Evolutionary conservation across 2,113 vertebrate species (phyloP).

Genomic region (Ageneiosus marmoratus): DNA sequence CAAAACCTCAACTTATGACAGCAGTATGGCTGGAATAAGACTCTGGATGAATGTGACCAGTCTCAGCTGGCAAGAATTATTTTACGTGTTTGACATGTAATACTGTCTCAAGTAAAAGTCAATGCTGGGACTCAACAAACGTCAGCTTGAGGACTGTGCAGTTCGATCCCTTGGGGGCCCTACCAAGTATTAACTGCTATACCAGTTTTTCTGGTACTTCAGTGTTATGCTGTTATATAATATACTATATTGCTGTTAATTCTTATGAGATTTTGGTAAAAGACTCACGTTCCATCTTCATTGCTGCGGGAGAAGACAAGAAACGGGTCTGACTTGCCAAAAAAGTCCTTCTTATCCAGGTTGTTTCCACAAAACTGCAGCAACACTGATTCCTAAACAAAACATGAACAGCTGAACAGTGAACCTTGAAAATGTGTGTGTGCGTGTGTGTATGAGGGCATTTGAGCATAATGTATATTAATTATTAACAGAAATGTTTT

Average conservation of each 20-base stretch:
- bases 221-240: background rate
- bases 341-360: slow-evolving; percentile 91
- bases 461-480: slow-evolving; percentile 9
- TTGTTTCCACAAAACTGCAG: slow-evolving; percentile 92
- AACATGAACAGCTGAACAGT: background rate
- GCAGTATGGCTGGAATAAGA: too few species aligned
- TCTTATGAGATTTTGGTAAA: background rate
- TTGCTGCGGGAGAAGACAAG: slow-evolving; percentile 89
- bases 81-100: too few species aligned
- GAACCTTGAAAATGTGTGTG: background rate
- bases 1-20: too few species aligned
- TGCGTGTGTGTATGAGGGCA: background rate
- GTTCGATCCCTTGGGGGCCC: too few species aligned
- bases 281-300: slow-evolving; percentile 86
- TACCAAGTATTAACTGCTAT: too few species aligned
- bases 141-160: too few species aligned
- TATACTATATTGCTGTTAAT: background rate
- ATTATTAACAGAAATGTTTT: slow-evolving; percentile 30
- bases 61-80: too few species aligned
- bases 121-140: too few species aligned
- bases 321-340: slow-evolving; percentile 90
- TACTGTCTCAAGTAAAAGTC: too few species aligned
- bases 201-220: too few species aligned
- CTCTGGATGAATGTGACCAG: too few species aligned
- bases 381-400: slow-evolving; percentile 82